Base-by-base conservation (phyloP, 2,113 vertebrate species). In the Gobius niger region DNA sequence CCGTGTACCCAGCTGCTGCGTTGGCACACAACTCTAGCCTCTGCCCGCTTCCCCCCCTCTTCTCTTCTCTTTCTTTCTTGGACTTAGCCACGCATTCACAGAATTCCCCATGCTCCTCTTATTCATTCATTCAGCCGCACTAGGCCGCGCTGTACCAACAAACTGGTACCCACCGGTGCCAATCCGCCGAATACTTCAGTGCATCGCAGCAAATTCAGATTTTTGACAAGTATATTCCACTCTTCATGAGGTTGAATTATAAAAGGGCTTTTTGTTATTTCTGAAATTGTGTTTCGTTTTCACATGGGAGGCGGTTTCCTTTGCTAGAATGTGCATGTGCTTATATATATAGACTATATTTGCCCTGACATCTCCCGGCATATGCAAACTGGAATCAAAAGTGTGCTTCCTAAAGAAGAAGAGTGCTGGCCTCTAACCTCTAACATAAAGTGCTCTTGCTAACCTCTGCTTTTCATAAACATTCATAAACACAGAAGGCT, bases 1-100 rank as follows among this genome's bases (percentile, higher is more conserved):
- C 84, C 90, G 81, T 81, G 85, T 78, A 82, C 87, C 88, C 90
- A 89, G 89, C 87, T 90, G 89, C 89, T 89, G 81, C 72, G 78
- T 84, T 90, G 88, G 90, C 90, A 86, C 72, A 52, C 60, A 42
- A 63, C 54, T 77, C 75, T 15, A 62, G 74, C 78, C 63, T 76
- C 75, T 79, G 84, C 82, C 71, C 60, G 77, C 24, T 34, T 76
- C 77, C 40, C 40, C 14, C 19, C 9, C 13, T 4, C 16, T 24
- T 24, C 3, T 76, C 79, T 80, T 44, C 87, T 85, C 40, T 14
- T 40, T 14, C 14, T 57, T 14, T 57, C 78, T 82, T n/a, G 81
- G 84, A 81, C 85, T 87, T 77, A 87, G 85, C 87, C 81, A 52
- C 68, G 75, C 85, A 86, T 86, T 85, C 88, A 78, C 85, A 76